Conservation (phyloP, 2,888 invertebrate species). For the Noctua janthe region DNA sequence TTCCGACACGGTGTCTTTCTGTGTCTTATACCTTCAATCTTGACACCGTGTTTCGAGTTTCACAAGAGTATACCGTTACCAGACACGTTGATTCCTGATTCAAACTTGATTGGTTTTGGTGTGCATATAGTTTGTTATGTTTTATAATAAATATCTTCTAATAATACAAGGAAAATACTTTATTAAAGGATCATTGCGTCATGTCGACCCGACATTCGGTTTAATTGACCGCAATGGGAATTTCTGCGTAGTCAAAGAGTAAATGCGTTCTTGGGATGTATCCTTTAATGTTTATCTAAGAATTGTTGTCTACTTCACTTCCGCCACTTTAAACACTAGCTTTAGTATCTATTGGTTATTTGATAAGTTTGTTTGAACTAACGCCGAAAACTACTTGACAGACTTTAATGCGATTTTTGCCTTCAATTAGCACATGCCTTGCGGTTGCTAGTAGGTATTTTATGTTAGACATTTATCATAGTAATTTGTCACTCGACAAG, state of each 20-base stretch:
- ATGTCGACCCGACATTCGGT: slow-evolving; percentile 27
- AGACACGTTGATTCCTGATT: slow-evolving; percentile 43
- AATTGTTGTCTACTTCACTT: neutral
- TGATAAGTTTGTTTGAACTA: neutral
- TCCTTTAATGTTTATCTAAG: slow-evolving; percentile 6
- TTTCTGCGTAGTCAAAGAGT: slow-evolving; percentile 42
- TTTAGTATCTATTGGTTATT: neutral
- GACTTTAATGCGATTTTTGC: neutral
- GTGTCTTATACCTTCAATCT: slow-evolving; percentile 39
- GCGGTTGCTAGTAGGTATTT: slow-evolving; percentile 1
- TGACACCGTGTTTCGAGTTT: slow-evolving; percentile 56
- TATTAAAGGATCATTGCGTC: slow-evolving; percentile 52
- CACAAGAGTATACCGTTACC: slow-evolving; percentile 61
- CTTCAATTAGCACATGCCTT: slow-evolving; percentile 1
- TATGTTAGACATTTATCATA: slow-evolving; percentile 6
- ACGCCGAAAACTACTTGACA: slow-evolving; percentile 13
- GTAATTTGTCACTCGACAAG: neutral
- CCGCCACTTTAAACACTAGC: neutral
- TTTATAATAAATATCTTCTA: slow-evolving; percentile 39
- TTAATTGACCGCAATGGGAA: slow-evolving; percentile 57
- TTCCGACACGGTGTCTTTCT: slow-evolving; percentile 41
- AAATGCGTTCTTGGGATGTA: slow-evolving; percentile 24
- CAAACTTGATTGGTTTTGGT: slow-evolving; percentile 33
- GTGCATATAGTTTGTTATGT: slow-evolving; percentile 24
- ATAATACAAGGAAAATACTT: slow-evolving; percentile 59